Base-by-base conservation (phyloP, 2,797 vertebrate species). In the Momotus momota region DNA sequence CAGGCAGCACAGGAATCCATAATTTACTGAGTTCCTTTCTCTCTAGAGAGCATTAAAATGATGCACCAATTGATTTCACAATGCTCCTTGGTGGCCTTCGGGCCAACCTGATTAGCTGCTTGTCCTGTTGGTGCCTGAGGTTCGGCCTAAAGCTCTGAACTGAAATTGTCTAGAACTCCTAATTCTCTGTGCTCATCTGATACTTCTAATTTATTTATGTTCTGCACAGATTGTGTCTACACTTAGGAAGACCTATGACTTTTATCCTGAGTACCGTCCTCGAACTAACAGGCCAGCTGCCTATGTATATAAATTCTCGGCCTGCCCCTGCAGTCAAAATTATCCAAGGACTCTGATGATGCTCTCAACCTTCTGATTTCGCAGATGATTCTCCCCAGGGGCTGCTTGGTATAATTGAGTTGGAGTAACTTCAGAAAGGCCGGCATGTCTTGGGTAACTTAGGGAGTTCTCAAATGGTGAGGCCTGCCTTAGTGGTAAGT, bases 1-100 rank as follows among this genome's bases (percentile, higher is more conserved):
- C 86, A 91, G 64, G 79, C 70, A 67, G 88, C 75, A 60, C 51
- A 81, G 40, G 73, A 86, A 88, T 86, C 61, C 48, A 31, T 91
- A 73, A 94, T 96, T 94, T 92, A 75, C 64, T 40, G 64, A 71
- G 35, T 86, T 69, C 26, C 8, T 92, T 86, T 45, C 48, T 58
- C 43, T 78, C 21, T 62, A 55, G 48, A 9, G 66, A 84, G 61
- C 79, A 83, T 69, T 94, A 46, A 86, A 89, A 88, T 49, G 58
- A 81, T 87, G 70, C 52, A n/a, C 21, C 70, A 75, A 0, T 6
- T 78, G 84, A 92, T 80, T 64, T 75, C 91, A 43, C 3, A 8
- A 9, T 20, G 25, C 31, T 92, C 38, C 46, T 75, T 13, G 26
- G 51, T 86, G 81, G 41, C 57, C 73, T 92, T 88, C 8, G 4